These are phyloP conservation scores for Crypturellus tataupa DNA, from an alignment of 2,797 vertebrate genomes.

Conservation along the genomic window DNA sequence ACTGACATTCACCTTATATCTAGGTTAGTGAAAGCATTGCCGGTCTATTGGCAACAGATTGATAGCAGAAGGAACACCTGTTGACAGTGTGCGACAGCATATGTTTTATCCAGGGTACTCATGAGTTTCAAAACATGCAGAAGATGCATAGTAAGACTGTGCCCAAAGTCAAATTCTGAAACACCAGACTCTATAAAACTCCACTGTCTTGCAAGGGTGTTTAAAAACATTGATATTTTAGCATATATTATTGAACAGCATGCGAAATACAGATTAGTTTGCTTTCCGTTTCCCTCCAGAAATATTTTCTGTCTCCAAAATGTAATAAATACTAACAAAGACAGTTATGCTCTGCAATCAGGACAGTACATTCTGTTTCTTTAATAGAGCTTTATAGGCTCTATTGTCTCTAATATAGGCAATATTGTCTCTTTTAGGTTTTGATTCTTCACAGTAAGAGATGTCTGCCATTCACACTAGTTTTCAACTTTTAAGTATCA, in stretches of 20 bases:
- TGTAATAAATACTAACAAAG: not conserved
- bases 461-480: slow-evolving; percentile 17
- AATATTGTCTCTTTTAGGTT: not conserved
- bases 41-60: not conserved
- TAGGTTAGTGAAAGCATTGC: not conserved
- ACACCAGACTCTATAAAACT: not conserved
- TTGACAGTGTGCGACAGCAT: not conserved
- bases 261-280: not conserved
- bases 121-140: not conserved
- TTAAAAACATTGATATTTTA: not conserved
- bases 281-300: not conserved
- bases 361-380: not conserved
- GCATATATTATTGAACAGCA: not conserved
- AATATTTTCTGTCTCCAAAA: not conserved
- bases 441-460: slow-evolving; percentile 21
- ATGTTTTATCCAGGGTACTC: not conserved
- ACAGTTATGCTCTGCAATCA: slow-evolving; percentile 20
- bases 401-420: not conserved
- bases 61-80: not conserved
- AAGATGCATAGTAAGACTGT: not conserved
- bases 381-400: not conserved
- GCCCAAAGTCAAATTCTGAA: not conserved
- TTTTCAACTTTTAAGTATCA: slow-evolving; percentile 39
- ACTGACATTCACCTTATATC: not conserved
- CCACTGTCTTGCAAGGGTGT: not conserved